Evolutionary conservation across 2,888 invertebrate species (phyloP).

Genomic region (Agelastica alni): DNA sequence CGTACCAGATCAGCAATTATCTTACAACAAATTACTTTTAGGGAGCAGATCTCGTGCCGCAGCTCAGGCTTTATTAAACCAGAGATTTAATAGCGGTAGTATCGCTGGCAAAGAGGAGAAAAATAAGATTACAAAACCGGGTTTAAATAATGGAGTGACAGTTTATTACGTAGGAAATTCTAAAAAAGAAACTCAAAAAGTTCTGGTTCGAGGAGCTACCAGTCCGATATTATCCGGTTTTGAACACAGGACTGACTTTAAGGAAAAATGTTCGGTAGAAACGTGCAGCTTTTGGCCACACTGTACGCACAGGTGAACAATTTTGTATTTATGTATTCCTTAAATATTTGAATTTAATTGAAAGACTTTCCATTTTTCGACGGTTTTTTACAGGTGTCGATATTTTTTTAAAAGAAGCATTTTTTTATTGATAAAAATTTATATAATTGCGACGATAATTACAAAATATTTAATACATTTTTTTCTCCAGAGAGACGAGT

Average conservation of each 20-base stretch:
- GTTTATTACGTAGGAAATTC: conserved; percentile 52
- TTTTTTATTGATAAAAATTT: too few species aligned
- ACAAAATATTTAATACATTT: background rate
- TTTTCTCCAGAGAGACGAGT: conserved; percentile 44
- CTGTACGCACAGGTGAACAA: conserved; percentile 60
- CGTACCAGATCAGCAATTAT: too few species aligned
- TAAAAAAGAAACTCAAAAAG: conserved; percentile 52
- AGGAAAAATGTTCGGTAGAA: conserved; percentile 59
- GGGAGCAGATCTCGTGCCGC: conserved; percentile 60
- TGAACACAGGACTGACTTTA: conserved; percentile 22
- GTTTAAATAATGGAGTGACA: conserved; percentile 49
- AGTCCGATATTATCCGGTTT: conserved; percentile 53
- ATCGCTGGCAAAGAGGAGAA: conserved; percentile 38
- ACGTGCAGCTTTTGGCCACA: conserved; percentile 69
- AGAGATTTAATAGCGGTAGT: conserved; percentile 47
- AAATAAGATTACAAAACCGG: conserved; percentile 44
- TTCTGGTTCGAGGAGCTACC: conserved; percentile 58
- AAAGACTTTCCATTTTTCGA: too few species aligned
- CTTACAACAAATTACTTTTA: background rate
- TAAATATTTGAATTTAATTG: too few species aligned
- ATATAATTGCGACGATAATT: too few species aligned
- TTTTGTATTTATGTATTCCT: too few species aligned
- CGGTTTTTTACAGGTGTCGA: too few species aligned
- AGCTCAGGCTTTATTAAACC: conserved; percentile 57
- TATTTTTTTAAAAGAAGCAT: too few species aligned